These are phyloP conservation scores for Perognathus longimembris DNA, from an alignment of 2,113 vertebrate species.

Conservation along the genomic window DNA sequence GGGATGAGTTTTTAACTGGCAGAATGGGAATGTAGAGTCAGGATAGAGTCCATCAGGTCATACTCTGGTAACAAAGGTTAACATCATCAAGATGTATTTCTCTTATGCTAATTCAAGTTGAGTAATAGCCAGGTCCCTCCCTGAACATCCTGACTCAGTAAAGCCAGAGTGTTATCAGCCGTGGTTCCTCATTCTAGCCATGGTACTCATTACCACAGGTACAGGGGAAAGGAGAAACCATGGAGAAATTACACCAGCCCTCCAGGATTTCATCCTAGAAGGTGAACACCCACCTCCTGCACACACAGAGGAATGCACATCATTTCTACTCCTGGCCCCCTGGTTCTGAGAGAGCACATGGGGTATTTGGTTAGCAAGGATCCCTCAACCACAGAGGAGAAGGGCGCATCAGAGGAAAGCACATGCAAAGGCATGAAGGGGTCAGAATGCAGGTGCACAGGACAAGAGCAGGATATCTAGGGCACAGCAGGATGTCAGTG, in stretches of 20 bases:
- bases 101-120: background rate
- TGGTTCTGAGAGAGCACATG: background rate
- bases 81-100: background rate
- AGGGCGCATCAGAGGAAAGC: background rate
- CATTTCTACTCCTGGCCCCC: background rate
- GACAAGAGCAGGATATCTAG: background rate
- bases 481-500: rapidly evolving
- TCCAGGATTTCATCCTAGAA: background rate
- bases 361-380: background rate
- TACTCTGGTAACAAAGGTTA: background rate
- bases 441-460: rapidly evolving
- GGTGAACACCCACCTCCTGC: background rate
- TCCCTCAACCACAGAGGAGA: background rate
- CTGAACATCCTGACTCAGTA: background rate
- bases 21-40: background rate
- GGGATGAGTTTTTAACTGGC: background rate
- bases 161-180: background rate
- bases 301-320: background rate
- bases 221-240: background rate
- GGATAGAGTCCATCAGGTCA: background rate
- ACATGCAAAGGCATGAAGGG: rapidly evolving
- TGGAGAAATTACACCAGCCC: background rate
- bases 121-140: background rate
- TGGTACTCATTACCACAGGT: rapidly evolving
- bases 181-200: background rate